These are phyloP conservation scores for Bos taurus DNA, from an alignment of 2,113 vertebrate genomes.

Conservation along the genomic window DNA sequence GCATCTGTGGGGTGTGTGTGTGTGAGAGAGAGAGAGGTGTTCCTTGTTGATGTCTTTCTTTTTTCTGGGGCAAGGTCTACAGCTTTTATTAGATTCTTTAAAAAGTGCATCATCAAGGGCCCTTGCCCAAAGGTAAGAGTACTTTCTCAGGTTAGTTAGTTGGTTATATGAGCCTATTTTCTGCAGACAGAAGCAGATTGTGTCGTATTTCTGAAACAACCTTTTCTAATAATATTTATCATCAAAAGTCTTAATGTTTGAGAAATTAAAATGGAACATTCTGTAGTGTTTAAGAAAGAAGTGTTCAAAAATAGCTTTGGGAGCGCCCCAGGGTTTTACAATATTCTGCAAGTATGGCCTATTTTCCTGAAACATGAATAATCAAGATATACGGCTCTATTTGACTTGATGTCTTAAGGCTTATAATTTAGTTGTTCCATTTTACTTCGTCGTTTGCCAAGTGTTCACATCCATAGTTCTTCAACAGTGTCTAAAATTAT, in stretches of 20 bases:
- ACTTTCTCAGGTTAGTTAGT: background rate
- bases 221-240: background rate
- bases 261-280: background rate
- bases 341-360: background rate
- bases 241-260: background rate
- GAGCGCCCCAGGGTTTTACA: background rate
- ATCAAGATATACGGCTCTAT: background rate
- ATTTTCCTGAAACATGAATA: slow-evolving; percentile 12
- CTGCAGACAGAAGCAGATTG: background rate
- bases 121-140: background rate
- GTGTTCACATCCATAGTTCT: background rate
- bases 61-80: background rate
- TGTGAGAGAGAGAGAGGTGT: background rate
- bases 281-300: background rate
- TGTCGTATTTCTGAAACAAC: background rate
- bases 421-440: slow-evolving; percentile 15
- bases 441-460: slow-evolving; percentile 31
- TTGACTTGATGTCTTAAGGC: background rate
- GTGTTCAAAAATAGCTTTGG: background rate
- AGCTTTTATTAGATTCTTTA: background rate
- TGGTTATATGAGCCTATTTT: background rate
- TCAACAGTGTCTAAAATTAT: slow-evolving; percentile 13
- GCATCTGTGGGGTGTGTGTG: background rate
- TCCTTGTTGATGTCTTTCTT: background rate
- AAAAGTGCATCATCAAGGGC: background rate